Evolutionary conservation across 2,113 vertebrate species (phyloP).

Genomic region (Amphiprion ocellaris): DNA sequence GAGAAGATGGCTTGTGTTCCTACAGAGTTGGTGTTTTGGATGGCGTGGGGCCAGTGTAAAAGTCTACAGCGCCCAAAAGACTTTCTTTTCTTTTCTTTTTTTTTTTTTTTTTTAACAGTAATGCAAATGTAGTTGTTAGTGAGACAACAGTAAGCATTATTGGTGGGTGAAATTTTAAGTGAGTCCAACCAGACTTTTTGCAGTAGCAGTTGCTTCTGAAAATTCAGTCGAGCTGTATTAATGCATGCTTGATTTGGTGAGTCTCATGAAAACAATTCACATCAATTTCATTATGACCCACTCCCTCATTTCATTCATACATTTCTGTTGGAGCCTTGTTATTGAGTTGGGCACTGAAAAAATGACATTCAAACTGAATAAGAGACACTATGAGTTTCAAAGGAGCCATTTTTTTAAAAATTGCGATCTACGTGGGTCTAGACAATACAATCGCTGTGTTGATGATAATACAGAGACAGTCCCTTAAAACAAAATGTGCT

Average conservation of each 20-base stretch:
- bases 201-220: slow-evolving; percentile 19
- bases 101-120: too few relatives aligned
- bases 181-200: slow-evolving; percentile 8
- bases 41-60: slow-evolving; percentile 54
- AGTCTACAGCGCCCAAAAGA: slow-evolving; percentile 59
- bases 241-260: slow-evolving; percentile 12
- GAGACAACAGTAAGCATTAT: slow-evolving; percentile 71
- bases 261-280: slow-evolving; percentile 9
- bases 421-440: background rate
- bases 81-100: slow-evolving; percentile 25
- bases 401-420: slow-evolving; percentile 3
- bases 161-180: slow-evolving; percentile 36
- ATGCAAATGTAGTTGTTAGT: background rate
- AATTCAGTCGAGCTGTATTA: slow-evolving; percentile 7
- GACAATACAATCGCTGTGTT: background rate
- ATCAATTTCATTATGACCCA: slow-evolving; percentile 3
- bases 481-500: background rate
- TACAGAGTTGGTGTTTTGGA: slow-evolving; percentile 70
- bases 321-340: background rate
- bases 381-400: background rate
- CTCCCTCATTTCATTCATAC: slow-evolving; percentile 10
- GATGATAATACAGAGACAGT: background rate
- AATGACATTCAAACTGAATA: background rate
- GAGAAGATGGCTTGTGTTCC: slow-evolving; percentile 73
- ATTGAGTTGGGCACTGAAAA: slow-evolving; percentile 7